Evolutionary conservation across 2,888 invertebrate species (phyloP).

Genomic region (Polydrusus pterygomalis): DNA sequence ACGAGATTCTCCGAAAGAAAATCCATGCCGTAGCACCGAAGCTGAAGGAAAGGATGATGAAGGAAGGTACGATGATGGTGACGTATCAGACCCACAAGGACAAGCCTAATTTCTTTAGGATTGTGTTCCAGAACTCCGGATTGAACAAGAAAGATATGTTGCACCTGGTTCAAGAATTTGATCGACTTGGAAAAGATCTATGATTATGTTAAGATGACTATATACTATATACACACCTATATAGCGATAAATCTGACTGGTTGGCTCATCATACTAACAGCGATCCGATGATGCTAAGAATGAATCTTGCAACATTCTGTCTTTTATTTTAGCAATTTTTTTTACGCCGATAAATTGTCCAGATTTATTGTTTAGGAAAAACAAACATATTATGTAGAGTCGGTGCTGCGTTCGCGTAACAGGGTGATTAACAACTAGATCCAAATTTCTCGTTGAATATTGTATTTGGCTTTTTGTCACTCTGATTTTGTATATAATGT

Average conservation of each 20-base stretch:
- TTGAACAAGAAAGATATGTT: constrained; percentile 88
- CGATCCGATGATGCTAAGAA: too few species aligned
- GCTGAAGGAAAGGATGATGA: constrained; percentile 97
- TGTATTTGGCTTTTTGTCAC: too few species aligned
- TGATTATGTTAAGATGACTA: constrained; percentile 36
- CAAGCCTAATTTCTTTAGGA: constrained; percentile 94
- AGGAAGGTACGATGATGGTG: constrained; percentile 95
- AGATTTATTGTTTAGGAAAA: too few species aligned
- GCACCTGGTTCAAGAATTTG: constrained; percentile 91
- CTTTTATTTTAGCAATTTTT: too few species aligned
- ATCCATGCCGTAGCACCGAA: constrained; percentile 90
- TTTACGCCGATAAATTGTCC: too few species aligned
- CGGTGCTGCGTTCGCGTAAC: too few species aligned
- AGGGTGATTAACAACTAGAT: neutral
- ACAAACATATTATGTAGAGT: too few species aligned
- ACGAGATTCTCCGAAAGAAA: constrained; percentile 76
- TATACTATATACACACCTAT: too few species aligned
- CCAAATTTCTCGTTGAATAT: too few species aligned
- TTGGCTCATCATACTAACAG: too few species aligned
- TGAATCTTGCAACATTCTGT: too few species aligned
- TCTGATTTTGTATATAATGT: constrained; percentile 9
- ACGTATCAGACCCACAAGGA: constrained; percentile 93
- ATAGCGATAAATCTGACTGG: too few species aligned
- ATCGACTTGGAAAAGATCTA: constrained; percentile 79
- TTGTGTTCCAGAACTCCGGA: constrained; percentile 94